Percentiles rank a stretch among this genome's conserved stretches.
Evolutionary conservation across 2,113 vertebrate species (phyloP).

Genomic region (Nycticebus coucang): DNA sequence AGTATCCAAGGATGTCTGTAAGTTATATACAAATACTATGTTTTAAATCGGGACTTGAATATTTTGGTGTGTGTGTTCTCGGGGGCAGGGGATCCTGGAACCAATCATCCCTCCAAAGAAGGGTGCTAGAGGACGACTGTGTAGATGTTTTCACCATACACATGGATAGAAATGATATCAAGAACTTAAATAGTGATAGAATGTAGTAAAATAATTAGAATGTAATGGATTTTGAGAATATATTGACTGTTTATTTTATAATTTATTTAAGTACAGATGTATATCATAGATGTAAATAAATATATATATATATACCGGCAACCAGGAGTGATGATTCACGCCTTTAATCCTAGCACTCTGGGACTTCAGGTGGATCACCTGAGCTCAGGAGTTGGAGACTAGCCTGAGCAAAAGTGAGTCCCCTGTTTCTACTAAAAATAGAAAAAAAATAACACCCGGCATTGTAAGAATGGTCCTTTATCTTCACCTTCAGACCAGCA

Average conservation of each 20-base stretch:
- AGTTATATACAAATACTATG: not conserved
- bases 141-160: not conserved
- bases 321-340: no score
- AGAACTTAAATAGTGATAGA: not conserved
- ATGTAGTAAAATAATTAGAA: not conserved
- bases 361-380: no score
- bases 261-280: not conserved
- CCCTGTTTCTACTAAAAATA: no score
- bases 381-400: no score
- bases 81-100: not conserved
- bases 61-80: not conserved
- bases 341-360: no score
- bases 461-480: no score
- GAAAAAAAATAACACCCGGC: no score
- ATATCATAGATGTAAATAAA: not conserved
- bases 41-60: not conserved
- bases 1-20: not conserved
- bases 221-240: not conserved
- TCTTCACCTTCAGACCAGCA: no score
- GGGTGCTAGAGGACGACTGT: not conserved
- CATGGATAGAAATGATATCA: not conserved
- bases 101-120: not conserved
- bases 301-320: no score
- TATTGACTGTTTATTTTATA: not conserved
- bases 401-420: no score